Percentiles rank a stretch among this genome's conserved stretches.
These are phyloP conservation scores for Caenorhabditis sp. DNA, from an alignment of 2,888 invertebrate species.

Conservation along the genomic window DNA sequence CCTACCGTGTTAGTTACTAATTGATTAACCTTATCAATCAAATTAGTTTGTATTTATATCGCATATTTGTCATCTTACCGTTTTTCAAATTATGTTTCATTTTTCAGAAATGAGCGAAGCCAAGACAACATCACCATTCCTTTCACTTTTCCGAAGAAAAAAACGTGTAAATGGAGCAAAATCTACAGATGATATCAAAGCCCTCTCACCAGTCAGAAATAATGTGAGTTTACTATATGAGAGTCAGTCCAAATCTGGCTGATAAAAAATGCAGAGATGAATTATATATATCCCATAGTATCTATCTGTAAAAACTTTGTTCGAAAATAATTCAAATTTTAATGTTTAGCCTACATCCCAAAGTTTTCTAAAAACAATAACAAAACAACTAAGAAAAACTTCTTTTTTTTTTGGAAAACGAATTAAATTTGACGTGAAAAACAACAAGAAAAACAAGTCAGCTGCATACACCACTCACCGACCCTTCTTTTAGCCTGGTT, in stretches of 20 bases:
- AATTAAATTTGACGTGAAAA: neutral
- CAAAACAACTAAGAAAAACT: no score
- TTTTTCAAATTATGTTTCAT: no score
- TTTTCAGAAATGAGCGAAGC: constrained; percentile 34
- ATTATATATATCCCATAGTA: no score
- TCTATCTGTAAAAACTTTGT: no score
- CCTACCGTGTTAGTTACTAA: neutral
- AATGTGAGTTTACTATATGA: constrained; percentile 19
- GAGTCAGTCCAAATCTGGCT: no score
- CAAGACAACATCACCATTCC: constrained; percentile 45
- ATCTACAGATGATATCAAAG: constrained; percentile 31
- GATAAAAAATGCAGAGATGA: no score
- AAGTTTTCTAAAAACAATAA: no score
- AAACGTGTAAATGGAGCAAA: constrained; percentile 43
- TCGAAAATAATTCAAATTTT: neutral
- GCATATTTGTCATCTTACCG: constrained; percentile 19
- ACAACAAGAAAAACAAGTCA: neutral
- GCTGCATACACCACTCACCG: neutral
- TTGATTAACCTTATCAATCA: constrained; percentile 1
- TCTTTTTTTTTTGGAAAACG: neutral
- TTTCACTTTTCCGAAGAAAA: constrained; percentile 57
- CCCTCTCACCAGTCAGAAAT: constrained; percentile 22
- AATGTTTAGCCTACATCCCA: no score
- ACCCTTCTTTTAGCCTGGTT: no score
- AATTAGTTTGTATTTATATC: neutral